Base-by-base conservation (phyloP, 1,140 invertebrate genomes). In the Prorops nasuta region DNA sequence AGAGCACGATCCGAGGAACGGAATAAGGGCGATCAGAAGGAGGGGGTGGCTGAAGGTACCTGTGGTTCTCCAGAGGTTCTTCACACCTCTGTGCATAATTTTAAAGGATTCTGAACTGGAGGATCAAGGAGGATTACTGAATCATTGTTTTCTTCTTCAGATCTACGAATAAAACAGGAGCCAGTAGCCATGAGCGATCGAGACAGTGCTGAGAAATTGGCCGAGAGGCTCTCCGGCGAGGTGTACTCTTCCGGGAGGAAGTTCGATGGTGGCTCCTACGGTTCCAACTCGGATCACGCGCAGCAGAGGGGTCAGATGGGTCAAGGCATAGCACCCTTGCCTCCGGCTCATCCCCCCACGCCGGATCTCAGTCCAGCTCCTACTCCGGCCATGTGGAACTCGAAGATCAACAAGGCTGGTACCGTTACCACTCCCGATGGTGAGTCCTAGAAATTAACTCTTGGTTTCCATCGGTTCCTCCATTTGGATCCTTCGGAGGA, bases 121-220 rank as follows among this genome's bases (percentile, higher is more conserved):
- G n/a, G n/a, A n/a, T n/a, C n/a, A n/a, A n/a, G n/a, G n/a, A n/a
- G n/a, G n/a, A n/a, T n/a, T n/a, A 28, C 24, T 28, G 24, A 28
- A 28, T 6, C 24, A 28, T 28, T 28, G 10, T 28, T 18, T 19
- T 49, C 3, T 47, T 49, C 68, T 58, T 16, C 47, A 84, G 83
- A 85, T 80, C 75, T 84, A 48, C 77, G 83, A 60, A 82, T 84
- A 67, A 84, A 84, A 64, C 80, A 83, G 63, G 83, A 84, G 66
- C 80, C 80, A 18, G 57, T 72, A 22, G 49, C 71, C 9, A 44
- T 80, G 44, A 63, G 58, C 32, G 78, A 80, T 58, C 78, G 80
- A 28, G 80, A 80, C 34, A 74, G 74, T 36, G 68, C 65, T 15
- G 76, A 77, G 9, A 78, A 72, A 54, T 52, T 76, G 43, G 69